Evolutionary conservation across 2,113 vertebrate species (phyloP), one percentile per base, ranked within the genome.

Genomic region (Muntiacus muntjak): DNA sequence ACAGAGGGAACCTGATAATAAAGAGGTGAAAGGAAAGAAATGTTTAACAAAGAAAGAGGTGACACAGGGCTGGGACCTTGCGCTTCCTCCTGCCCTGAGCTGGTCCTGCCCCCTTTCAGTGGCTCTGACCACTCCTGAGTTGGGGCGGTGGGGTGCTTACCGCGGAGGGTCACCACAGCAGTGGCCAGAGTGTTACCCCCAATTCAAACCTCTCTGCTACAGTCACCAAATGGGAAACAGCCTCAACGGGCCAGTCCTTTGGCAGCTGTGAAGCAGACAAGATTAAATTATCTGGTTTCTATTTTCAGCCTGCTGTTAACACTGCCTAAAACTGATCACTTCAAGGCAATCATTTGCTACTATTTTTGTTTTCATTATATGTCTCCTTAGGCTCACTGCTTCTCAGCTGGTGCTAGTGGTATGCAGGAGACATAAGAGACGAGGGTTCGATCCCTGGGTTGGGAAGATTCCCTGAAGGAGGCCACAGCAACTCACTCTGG

Each of bases 311-410:
- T 58, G 15, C 74, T 8, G 1, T 91, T 43, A 81, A 36, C 43
- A 54, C n/a, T 81, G 82, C 54, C 76, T 84, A 33, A 45, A 94
- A 87, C 21, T 23, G 47, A 83, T 67, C 58, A 43, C 21, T 74
- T 67, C 40, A 78, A 60, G 54, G 71, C n/a, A 55, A 79, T 89
- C 54, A 25, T 95, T 96, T 36, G 19, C 50, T 87, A 40, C 28
- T 93, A 55, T 96, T 94, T 93, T 89, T 88, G 13, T 93, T 94
- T 97, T 93, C 96, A 93, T 97, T 91, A 57, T 33, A 36, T 55
- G 45, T 94, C 85, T 95, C 17, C 11, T 95, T 97, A 85, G 95
- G 96, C 67, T 71, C 67, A 40, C 5, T 5, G n/a, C n/a, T 40
- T 71, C 67, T 71, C 0, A 0, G n/a, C n/a, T 40, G 67, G n/a